Conservation (phyloP, 2,113 vertebrate genomes). For the Melanostigma gelatinosum region DNA sequence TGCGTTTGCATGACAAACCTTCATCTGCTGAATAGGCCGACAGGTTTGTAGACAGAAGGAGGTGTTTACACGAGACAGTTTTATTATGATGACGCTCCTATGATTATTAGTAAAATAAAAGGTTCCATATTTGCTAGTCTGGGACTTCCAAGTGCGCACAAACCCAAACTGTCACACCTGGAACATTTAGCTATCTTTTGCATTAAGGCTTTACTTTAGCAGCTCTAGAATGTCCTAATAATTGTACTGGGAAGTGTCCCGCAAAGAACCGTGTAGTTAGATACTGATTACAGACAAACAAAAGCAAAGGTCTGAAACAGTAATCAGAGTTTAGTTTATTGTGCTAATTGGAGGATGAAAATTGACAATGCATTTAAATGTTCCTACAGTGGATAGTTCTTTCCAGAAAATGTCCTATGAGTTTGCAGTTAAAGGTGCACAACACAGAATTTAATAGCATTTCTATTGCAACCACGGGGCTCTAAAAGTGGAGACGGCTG, state of each 20-base stretch:
- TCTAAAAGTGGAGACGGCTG: too few relatives aligned
- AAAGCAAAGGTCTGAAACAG: background rate
- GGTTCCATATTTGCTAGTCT: background rate
- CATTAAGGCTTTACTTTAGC: background rate
- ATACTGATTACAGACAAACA: background rate
- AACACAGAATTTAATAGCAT: background rate
- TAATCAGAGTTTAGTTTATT: background rate
- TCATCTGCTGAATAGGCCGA: background rate
- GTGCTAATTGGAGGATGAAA: background rate
- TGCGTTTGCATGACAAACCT: background rate
- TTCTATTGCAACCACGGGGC: too few relatives aligned
- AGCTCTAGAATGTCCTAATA: background rate
- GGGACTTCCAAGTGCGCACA: too few relatives aligned
- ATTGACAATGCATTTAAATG: background rate
- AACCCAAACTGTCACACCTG: background rate
- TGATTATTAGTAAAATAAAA: background rate
- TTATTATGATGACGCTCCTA: background rate
- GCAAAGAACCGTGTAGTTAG: background rate
- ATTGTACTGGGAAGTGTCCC: background rate
- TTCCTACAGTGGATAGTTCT: background rate
- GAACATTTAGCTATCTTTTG: background rate
- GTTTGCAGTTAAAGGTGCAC: background rate
- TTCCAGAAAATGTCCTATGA: background rate
- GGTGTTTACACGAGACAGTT: background rate
- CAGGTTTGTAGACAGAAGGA: background rate